Evolutionary conservation across 2,113 vertebrate species (phyloP).

Genomic region (Rhynchomys soricoides): DNA sequence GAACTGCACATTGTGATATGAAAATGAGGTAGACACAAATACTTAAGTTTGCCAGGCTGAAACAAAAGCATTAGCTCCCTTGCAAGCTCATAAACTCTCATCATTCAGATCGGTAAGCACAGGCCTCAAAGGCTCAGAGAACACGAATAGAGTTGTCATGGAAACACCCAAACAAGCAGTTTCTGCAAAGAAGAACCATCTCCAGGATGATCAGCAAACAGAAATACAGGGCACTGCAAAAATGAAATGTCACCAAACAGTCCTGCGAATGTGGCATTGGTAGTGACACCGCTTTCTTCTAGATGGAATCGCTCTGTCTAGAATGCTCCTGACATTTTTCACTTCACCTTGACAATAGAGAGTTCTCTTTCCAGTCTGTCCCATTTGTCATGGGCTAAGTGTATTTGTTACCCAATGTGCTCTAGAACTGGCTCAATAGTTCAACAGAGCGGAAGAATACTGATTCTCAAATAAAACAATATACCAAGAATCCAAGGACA

Average conservation of each 20-base stretch:
- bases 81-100: constrained; percentile 62
- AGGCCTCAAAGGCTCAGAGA: constrained; percentile 57
- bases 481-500: not conserved
- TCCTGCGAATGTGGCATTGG: no score
- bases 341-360: not conserved
- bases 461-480: not conserved
- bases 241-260: not conserved
- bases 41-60: constrained; percentile 84
- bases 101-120: constrained; percentile 50
- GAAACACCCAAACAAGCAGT: constrained; percentile 34
- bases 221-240: not conserved
- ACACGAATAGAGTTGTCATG: constrained; percentile 46
- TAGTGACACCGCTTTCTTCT: not conserved
- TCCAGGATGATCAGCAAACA: not conserved
- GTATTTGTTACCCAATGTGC: not conserved
- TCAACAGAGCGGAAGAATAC: not conserved
- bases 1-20: constrained; percentile 83
- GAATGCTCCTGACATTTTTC: not conserved
- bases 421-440: not conserved
- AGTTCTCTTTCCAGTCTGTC: not conserved
- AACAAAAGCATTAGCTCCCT: constrained; percentile 76
- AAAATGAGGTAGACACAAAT: constrained; percentile 94
- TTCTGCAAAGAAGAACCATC: constrained; percentile 21
- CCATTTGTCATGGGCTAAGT: not conserved
- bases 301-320: not conserved